Percentiles rank a stretch among this genome's conserved stretches.
Conservation (phyloP, 2,888 invertebrate species). For the Microctonus aethiopoides region DNA sequence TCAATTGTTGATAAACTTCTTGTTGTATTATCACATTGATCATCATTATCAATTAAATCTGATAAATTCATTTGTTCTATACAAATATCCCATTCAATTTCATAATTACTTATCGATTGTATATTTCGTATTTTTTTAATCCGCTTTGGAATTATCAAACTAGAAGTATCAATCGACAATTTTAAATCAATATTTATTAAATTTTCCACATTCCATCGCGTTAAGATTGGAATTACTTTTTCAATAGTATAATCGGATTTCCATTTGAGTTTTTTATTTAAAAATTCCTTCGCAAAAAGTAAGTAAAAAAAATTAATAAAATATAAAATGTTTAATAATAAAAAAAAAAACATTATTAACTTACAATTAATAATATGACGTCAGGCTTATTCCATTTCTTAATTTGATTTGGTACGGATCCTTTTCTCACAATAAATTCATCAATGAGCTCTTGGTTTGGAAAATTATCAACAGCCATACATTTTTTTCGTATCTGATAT, state of each 20-base stretch:
- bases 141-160: constrained; percentile 67
- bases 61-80: constrained; percentile 70
- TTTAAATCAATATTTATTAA: constrained; percentile 48
- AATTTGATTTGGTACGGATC: constrained; percentile 68
- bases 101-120: constrained; percentile 75
- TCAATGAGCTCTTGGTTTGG: constrained; percentile 80
- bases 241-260: constrained; percentile 80
- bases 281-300: constrained; percentile 77
- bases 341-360: constrained; percentile 41
- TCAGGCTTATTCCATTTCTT: constrained; percentile 76
- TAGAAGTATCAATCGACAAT: constrained; percentile 42
- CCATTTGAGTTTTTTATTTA: constrained; percentile 78
- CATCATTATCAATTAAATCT: constrained; percentile 39
- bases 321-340: not conserved
- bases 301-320: constrained; percentile 20
- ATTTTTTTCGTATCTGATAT: constrained; percentile 75
- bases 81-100: constrained; percentile 78
- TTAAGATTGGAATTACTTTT: constrained; percentile 80
- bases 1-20: constrained; percentile 75
- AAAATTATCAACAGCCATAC: constrained; percentile 74
- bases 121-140: constrained; percentile 72
- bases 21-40: constrained; percentile 54
- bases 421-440: constrained; percentile 75
- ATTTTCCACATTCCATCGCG: constrained; percentile 79
- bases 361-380: constrained; percentile 77